Percentiles rank a stretch among this genome's conserved stretches.
Conservation (phyloP, 2,888 invertebrate genomes). For the Hedychridium roseum region DNA sequence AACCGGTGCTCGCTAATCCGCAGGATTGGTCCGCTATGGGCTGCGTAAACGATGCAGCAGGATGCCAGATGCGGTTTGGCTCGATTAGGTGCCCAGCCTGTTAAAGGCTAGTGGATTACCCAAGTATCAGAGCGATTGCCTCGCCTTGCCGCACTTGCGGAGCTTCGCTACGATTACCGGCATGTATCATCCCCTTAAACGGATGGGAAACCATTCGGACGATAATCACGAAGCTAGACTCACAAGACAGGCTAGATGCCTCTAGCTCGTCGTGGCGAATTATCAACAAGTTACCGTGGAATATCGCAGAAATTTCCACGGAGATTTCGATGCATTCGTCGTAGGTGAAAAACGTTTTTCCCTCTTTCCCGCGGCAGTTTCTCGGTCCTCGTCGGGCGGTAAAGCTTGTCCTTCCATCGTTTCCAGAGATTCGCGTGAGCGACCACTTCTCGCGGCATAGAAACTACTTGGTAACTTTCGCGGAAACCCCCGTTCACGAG, state of each 20-base stretch:
- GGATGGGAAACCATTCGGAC: no score
- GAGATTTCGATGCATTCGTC: not conserved
- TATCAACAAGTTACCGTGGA: no score
- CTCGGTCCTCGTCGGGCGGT: not conserved
- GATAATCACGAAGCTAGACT: no score
- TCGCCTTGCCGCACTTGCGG: not conserved
- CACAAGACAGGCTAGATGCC: no score
- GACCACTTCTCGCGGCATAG: no score
- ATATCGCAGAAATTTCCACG: not conserved
- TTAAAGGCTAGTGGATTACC: slow-evolving; percentile 2
- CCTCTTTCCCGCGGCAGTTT: not conserved
- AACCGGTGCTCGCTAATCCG: no score
- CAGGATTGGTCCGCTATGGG: not conserved
- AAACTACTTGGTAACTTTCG: slow-evolving; percentile 23
- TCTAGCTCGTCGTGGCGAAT: no score
- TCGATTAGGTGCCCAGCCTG: not conserved
- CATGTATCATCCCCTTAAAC: no score
- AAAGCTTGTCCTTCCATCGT: not conserved
- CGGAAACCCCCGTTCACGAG: slow-evolving; percentile 16
- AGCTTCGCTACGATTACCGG: not conserved
- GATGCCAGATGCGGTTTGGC: not conserved
- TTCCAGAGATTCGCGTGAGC: not conserved
- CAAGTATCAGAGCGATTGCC: not conserved
- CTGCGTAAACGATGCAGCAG: not conserved
- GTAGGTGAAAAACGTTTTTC: not conserved